Conservation (phyloP, 2,113 vertebrate genomes). For the Opisthocomus hoazin region DNA sequence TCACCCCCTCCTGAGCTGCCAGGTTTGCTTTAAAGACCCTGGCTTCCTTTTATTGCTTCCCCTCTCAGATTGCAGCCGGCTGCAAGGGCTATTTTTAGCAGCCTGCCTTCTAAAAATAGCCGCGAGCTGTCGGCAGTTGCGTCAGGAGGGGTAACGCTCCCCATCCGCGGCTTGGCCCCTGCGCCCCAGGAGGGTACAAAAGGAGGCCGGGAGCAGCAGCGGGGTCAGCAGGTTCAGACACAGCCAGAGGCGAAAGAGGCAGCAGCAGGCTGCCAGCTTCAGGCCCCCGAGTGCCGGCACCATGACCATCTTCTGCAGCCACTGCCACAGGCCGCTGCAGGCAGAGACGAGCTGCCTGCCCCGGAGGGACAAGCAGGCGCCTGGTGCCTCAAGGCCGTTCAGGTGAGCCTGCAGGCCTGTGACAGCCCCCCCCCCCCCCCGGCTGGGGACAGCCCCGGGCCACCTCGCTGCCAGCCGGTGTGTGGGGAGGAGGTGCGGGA, state of each 20-base stretch:
- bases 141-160: slow-evolving; percentile 71
- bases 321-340: slow-evolving; percentile 63
- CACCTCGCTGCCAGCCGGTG: accelerated
- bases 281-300: background rate
- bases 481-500: background rate
- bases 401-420: slow-evolving; percentile 58
- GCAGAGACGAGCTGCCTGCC: slow-evolving; percentile 8
- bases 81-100: slow-evolving; percentile 71
- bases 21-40: slow-evolving; percentile 59
- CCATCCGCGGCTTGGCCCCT: background rate
- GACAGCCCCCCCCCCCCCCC: background rate
- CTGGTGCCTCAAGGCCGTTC: slow-evolving; percentile 47
- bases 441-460: background rate
- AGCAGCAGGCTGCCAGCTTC: background rate
- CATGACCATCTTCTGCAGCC: slow-evolving; percentile 77
- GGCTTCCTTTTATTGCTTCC: slow-evolving; percentile 69
- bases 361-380: background rate
- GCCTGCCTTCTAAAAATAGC: slow-evolving; percentile 70
- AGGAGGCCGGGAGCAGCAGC: slow-evolving; percentile 46
- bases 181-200: slow-evolving; percentile 66
- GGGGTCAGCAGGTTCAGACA: slow-evolving; percentile 58
- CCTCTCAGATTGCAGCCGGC: slow-evolving; percentile 54
- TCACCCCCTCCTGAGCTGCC: slow-evolving; percentile 45
- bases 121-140: slow-evolving; percentile 59
- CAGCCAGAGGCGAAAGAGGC: slow-evolving; percentile 22